phyloP scores from a whole-genome alignment of 2,888 invertebrate species.

The Clanis bilineata region DNA sequence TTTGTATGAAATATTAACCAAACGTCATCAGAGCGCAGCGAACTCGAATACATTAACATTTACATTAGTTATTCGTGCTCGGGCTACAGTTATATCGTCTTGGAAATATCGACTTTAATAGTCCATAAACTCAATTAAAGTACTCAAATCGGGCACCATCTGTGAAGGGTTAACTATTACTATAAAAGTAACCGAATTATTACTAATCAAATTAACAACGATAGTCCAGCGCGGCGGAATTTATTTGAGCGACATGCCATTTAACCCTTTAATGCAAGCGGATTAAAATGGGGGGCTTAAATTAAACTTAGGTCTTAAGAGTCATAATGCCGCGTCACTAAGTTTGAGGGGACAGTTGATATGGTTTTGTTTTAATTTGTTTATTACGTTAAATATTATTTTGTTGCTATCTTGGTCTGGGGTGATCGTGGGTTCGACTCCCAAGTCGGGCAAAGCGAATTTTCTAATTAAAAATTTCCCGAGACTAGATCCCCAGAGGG shows the following conservation, averaged over 20 bases:
- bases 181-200: slow-evolving; percentile 60
- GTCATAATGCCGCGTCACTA: slow-evolving; percentile 14
- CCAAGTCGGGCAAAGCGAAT: too few species aligned
- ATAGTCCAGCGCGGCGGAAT: slow-evolving; percentile 56
- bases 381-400: background rate
- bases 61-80: too few species aligned
- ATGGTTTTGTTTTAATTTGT: background rate
- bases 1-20: too few species aligned
- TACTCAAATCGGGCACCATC: slow-evolving; percentile 51
- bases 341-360: background rate
- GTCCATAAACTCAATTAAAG: slow-evolving; percentile 32
- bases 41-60: too few species aligned
- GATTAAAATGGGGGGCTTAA: slow-evolving; percentile 36
- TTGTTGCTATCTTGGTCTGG: too few species aligned
- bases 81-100: too few species aligned
- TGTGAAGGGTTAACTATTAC: slow-evolving; percentile 62
- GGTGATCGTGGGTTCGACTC: too few species aligned
- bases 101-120: slow-evolving; percentile 6
- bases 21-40: too few species aligned
- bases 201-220: slow-evolving; percentile 62
- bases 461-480: too few species aligned
- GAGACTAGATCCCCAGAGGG: too few species aligned
- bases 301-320: slow-evolving; percentile 6
- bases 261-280: slow-evolving; percentile 53
- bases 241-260: slow-evolving; percentile 65